phyloP scores from a whole-genome alignment of 2,888 invertebrate species.

The Apantesis nais region DNA sequence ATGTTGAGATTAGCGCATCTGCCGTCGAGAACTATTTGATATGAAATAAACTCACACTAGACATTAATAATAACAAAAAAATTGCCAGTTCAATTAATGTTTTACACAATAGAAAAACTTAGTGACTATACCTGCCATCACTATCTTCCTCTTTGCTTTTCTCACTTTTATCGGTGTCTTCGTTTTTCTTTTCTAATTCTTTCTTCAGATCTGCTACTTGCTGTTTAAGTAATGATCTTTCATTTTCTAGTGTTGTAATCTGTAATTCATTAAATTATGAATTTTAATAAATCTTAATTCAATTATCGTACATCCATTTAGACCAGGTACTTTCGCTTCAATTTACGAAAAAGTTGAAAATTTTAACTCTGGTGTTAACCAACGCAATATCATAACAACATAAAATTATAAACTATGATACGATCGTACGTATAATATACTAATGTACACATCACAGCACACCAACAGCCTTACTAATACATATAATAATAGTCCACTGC shows the following conservation, averaged over 20 bases:
- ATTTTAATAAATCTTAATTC: background rate
- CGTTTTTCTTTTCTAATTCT: constrained; percentile 73
- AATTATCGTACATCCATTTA: no score
- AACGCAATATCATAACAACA: background rate
- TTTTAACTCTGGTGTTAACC: background rate
- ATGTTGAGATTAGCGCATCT: no score
- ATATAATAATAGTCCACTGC: no score
- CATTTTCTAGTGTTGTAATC: constrained; percentile 75
- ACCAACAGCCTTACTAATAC: no score
- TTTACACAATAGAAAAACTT: background rate
- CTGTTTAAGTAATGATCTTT: constrained; percentile 70
- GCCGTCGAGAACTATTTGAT: no score
- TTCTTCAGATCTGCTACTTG: constrained; percentile 75
- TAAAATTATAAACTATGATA: background rate
- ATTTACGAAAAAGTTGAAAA: no score
- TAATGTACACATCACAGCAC: background rate
- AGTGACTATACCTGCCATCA: constrained; percentile 64
- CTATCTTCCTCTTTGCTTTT: constrained; percentile 66
- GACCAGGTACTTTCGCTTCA: no score
- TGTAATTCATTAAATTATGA: constrained; percentile 31
- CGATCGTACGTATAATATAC: background rate
- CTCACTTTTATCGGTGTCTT: constrained; percentile 60
- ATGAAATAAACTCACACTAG: no score
- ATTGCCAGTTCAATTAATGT: no score
- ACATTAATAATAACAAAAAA: no score